Evolutionary conservation across 2,888 invertebrate genomes (phyloP).

Genomic region (Eupithecia dodoneata): DNA sequence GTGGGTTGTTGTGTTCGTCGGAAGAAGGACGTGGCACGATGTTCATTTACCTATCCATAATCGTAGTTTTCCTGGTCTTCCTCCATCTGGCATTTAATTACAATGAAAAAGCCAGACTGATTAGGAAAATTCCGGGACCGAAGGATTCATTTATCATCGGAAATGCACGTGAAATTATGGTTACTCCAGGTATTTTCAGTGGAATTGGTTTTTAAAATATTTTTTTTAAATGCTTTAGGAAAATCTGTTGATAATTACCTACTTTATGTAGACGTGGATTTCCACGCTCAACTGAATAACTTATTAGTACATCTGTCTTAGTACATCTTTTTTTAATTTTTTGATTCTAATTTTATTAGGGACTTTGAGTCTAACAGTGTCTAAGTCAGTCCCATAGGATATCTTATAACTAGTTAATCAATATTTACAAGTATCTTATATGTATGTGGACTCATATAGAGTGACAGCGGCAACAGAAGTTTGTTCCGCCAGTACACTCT

Average conservation of each 20-base stretch:
- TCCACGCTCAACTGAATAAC: neutral
- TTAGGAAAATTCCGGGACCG: slow-evolving; percentile 60
- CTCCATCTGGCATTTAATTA: slow-evolving; percentile 56
- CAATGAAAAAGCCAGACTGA: slow-evolving; percentile 52
- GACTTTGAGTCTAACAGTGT: too few relatives aligned
- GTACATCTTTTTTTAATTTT: too few relatives aligned
- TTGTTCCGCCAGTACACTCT: too few relatives aligned
- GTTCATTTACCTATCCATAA: slow-evolving; percentile 46
- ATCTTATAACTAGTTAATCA: too few relatives aligned
- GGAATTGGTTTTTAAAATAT: neutral
- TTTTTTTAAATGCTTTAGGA: neutral
- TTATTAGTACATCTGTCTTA: neutral
- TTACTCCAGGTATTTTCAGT: slow-evolving; percentile 49
- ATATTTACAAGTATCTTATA: too few relatives aligned
- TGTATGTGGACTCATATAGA: too few relatives aligned
- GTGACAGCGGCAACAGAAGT: too few relatives aligned
- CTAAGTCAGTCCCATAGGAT: too few relatives aligned
- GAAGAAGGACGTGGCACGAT: slow-evolving; percentile 38
- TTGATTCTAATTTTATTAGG: too few relatives aligned
- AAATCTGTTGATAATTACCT: neutral
- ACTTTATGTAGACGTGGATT: neutral
- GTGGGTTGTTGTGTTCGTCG: neutral
- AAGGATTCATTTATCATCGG: slow-evolving; percentile 55
- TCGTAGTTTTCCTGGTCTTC: slow-evolving; percentile 47
- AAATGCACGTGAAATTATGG: slow-evolving; percentile 51